These are phyloP conservation scores for Trinorchestia longiramus DNA, from an alignment of 1,140 invertebrate genomes.

Conservation along the genomic window DNA sequence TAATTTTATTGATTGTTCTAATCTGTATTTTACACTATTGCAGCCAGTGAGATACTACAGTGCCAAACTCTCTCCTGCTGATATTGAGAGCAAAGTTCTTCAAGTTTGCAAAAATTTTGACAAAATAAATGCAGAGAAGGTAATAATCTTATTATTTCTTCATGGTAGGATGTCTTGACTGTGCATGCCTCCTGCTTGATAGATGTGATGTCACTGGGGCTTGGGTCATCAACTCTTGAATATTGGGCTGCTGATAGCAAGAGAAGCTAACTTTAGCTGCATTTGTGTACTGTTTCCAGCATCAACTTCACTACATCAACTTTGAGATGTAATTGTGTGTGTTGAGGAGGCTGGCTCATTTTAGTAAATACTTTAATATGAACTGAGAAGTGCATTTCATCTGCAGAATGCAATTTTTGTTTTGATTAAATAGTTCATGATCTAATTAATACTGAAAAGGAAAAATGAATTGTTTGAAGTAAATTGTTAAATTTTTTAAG, in stretches of 20 bases:
- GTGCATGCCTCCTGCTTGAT: not conserved
- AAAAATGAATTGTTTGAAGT: too few relatives aligned
- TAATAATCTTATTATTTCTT: slow-evolving; percentile 70
- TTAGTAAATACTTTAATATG: too few relatives aligned
- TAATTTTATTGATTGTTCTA: not conserved
- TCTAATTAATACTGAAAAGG: too few relatives aligned
- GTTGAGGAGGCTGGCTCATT: too few relatives aligned
- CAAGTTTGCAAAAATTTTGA: slow-evolving; percentile 84
- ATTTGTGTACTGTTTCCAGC: too few relatives aligned
- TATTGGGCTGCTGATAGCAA: not conserved
- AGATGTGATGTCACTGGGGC: not conserved
- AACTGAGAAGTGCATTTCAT: too few relatives aligned
- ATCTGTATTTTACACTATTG: slow-evolving; percentile 10
- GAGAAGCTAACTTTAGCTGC: not conserved
- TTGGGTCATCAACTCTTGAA: not conserved
- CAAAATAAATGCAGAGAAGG: slow-evolving; percentile 83
- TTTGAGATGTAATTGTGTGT: too few relatives aligned
- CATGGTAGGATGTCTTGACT: not conserved
- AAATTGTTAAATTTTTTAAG: too few relatives aligned
- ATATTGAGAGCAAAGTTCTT: slow-evolving; percentile 81
- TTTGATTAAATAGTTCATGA: too few relatives aligned
- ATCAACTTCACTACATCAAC: too few relatives aligned
- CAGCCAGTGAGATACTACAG: slow-evolving; percentile 50
- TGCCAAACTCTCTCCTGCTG: slow-evolving; percentile 69
- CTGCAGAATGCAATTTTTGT: too few relatives aligned